These are phyloP conservation scores for Epicauta chinensis DNA, from an alignment of 1,140 invertebrate species.

Conservation along the genomic window DNA sequence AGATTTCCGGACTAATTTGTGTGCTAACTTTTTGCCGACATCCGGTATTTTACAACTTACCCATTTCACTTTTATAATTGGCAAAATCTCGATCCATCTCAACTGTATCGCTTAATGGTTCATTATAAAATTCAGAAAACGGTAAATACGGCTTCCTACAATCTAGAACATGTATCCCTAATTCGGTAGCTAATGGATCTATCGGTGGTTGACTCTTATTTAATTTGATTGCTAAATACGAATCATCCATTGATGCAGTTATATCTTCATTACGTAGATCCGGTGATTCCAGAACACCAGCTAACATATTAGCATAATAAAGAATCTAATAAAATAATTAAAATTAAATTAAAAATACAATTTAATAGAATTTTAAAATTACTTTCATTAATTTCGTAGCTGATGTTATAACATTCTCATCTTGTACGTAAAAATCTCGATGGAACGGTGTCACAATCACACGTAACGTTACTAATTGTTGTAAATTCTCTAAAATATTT, in stretches of 20 bases:
- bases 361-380: conserved; percentile 1
- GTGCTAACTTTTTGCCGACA: too few species aligned
- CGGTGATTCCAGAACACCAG: conserved; percentile 68
- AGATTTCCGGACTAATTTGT: too few species aligned
- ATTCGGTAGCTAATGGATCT: conserved; percentile 44
- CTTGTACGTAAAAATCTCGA: conserved; percentile 70
- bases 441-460: conserved; percentile 72
- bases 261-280: conserved; percentile 50
- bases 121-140: conserved; percentile 89
- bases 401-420: conserved; percentile 72
- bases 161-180: conserved; percentile 72
- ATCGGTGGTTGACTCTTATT: conserved; percentile 26
- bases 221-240: conserved; percentile 28
- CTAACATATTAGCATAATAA: conserved; percentile 84
- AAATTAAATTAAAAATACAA: conserved; percentile 1
- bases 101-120: conserved; percentile 82
- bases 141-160: conserved; percentile 75
- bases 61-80: conserved; percentile 68
- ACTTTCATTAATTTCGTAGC: conserved; percentile 80
- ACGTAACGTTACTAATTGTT: conserved; percentile 79
- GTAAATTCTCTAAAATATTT: conserved; percentile 69
- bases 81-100: conserved; percentile 92
- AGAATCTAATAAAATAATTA: conserved; percentile 59
- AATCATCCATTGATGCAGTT: conserved; percentile 31
- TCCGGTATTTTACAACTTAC: conserved; percentile 19